Evolutionary conservation across 2,888 invertebrate species (phyloP), one percentile per base, ranked within the genome.

Genomic region (Amitus sp.): DNA sequence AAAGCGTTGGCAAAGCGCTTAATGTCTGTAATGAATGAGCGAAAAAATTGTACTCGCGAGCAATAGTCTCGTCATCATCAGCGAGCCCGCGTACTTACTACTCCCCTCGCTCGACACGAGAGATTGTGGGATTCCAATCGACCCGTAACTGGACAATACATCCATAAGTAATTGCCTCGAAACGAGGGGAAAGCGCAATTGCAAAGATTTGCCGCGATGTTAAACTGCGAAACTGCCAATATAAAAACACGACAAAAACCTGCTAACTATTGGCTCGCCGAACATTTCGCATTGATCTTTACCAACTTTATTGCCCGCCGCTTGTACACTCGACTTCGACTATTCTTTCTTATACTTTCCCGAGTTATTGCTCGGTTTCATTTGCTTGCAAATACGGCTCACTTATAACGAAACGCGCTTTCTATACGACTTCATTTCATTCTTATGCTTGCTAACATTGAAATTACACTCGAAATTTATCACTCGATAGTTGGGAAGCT

Each of bases 41-140:
- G 57, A 50, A 62, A 62, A 62, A 62, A 62, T 62, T 33, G 50
- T 50, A 39, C 53, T 42, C 13, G 47, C 62, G 45, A 20, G 42
- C 57, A 62, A 57, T 62, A 42, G 56, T 52, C 56, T 48, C 53
- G 57, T 47, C 62, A 53, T 61, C 56, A 47, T 62, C 53, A 42
- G 47, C 58, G 54, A 51, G 47, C n/a, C n/a, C n/a, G n/a, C n/a
- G n/a, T n/a, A n/a, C n/a, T n/a, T n/a, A n/a, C n/a, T n/a, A n/a
- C n/a, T 54, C 58, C 37, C 55, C 48, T 53, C 47, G 53, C 62
- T 46, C n/a, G n/a, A n/a, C n/a, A 53, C 50, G 46, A 33, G 53
- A 53, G 62, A 63, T 63, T 58, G 62, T 55, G 62, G 55, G 58
- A 63, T 63, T 58, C 57, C 55, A 58, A 63, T 63, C 58, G 54